These are phyloP conservation scores for Zosterops borbonicus DNA, from an alignment of 2,113 vertebrate genomes.

Conservation along the genomic window DNA sequence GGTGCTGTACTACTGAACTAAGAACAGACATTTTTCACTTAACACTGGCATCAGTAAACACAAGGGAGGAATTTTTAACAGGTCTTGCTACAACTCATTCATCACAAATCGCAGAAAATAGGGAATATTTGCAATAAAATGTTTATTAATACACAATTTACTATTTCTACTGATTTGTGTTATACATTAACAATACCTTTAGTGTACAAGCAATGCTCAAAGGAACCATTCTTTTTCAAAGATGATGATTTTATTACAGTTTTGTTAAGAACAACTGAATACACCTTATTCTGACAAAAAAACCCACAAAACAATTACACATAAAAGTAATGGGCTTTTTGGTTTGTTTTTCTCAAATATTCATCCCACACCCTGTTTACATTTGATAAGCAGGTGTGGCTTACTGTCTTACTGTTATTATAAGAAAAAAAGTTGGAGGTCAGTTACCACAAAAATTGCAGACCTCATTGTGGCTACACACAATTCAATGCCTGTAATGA, in stretches of 20 bases:
- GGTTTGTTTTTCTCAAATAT: background rate
- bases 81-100: background rate
- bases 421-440: background rate
- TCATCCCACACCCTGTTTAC: background rate
- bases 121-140: background rate
- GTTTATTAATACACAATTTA: background rate
- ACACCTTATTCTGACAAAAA: background rate
- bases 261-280: background rate
- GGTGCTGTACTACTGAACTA: background rate
- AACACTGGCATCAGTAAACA: background rate
- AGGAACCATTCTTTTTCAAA: background rate
- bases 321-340: accelerated
- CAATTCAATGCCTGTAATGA: background rate
- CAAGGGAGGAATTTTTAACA: background rate
- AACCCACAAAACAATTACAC: background rate
- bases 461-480: background rate
- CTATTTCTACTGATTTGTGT: background rate
- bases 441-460: background rate
- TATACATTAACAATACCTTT: background rate
- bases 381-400: background rate
- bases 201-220: background rate
- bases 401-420: background rate
- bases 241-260: background rate
- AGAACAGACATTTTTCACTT: background rate
- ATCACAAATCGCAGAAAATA: background rate